Evolutionary conservation across 64 coral and sea anemone species (phyloP), one percentile per base, ranked within the genome.

Genomic region (Montipora sp.): DNA sequence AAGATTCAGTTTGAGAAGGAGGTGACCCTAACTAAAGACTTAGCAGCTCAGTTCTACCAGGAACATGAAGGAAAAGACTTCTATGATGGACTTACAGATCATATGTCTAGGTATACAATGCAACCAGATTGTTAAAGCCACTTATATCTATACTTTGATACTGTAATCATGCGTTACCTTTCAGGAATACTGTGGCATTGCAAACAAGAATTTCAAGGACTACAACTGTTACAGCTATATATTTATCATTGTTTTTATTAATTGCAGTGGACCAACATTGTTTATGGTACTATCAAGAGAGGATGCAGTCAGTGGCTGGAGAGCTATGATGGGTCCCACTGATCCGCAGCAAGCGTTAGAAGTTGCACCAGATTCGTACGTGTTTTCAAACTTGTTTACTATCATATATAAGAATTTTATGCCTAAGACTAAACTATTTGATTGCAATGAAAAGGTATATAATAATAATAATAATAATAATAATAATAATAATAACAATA

Each of bases 21-120:
- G 87, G 94, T 98, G 5, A 93, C 88, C 12, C 63, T 98, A 15
- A 94, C 94, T 60, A 98, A 96, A 77, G 97, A 98, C 18, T 83
- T 98, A 44, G 97, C 97, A 45, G 49, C 78, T 22, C 97, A 98
- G 89, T 98, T 98, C 77, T 98, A 98, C 75, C 97, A 94, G 45
- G 97, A 98, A 89, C 97, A 98, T 51, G 92, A 95, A 50, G 97
- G 97, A n/a, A 98, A 98, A 94, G 97, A 98, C 3, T 98, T 98
- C 73, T 98, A 87, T 85, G 84, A 89, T 11, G 94, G 91, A 19
- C 89, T 98, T 5, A 98, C 97, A 46, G 97, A 98, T 60, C 91
- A 98, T 69, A 98, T 98, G 97, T 43, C 79, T 44, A 98, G 97
- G 97, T 98, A 86, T 19, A 36, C 8, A 80, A 86, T 19, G n/a